phyloP scores from a whole-genome alignment of 2,113 vertebrate genomes.

The Alces alces region DNA sequence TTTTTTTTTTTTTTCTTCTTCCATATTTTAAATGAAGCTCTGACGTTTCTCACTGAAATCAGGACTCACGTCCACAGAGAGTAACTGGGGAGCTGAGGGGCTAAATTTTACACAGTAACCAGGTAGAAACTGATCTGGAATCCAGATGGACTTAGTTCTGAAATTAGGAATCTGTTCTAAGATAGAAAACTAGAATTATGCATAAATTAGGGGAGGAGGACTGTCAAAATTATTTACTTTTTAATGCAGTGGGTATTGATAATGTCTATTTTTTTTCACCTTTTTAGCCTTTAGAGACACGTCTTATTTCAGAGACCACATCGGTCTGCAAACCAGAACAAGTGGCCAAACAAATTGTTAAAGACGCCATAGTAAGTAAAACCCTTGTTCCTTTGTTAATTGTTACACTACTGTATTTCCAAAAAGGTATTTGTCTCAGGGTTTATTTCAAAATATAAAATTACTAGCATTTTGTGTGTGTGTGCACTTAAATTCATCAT shows the following conservation, averaged over 20 bases:
- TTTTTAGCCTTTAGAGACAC: constrained; percentile 93
- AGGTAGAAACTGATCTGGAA: not conserved
- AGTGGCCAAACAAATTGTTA: constrained; percentile 94
- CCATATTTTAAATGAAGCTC: not conserved
- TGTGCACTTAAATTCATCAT: not conserved
- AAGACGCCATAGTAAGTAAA: constrained; percentile 92
- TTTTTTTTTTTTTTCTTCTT: not conserved
- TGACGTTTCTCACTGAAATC: accelerated
- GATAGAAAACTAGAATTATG: not conserved
- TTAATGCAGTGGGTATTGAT: constrained; percentile 14
- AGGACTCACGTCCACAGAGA: accelerated
- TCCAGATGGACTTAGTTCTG: not conserved
- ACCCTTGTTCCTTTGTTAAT: not conserved
- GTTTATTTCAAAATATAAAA: not conserved
- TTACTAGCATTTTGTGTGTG: not conserved
- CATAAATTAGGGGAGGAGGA: not conserved
- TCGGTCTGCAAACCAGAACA: constrained; percentile 94
- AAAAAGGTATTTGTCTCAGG: not conserved
- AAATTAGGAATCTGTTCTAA: not conserved
- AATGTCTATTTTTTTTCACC: not conserved
- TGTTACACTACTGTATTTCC: not conserved
- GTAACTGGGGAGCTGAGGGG: no score
- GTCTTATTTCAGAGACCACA: constrained; percentile 93
- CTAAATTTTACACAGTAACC: not conserved
- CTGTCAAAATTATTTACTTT: not conserved